These are phyloP conservation scores for Ibycter americanus DNA, from an alignment of 2,797 vertebrate species.

Conservation along the genomic window DNA sequence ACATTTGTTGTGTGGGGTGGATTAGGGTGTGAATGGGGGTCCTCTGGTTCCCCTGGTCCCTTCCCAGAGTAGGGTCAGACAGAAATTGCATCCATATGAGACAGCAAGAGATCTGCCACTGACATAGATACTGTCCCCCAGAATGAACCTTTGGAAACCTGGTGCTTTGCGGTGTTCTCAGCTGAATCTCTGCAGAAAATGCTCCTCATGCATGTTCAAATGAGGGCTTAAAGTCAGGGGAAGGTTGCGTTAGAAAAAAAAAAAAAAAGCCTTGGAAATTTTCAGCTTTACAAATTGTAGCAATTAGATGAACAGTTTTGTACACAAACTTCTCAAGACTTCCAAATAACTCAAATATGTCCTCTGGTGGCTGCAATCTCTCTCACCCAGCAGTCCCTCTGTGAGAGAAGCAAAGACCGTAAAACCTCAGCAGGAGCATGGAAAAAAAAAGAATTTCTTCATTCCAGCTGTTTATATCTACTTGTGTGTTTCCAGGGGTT, in stretches of 20 bases:
- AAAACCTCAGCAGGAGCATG: neutral
- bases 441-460: neutral
- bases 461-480: neutral
- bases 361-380: neutral
- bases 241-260: neutral
- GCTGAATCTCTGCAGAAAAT: neutral
- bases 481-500: neutral
- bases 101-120: neutral
- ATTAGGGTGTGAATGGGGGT: neutral
- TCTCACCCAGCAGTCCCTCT: neutral
- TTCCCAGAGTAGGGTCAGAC: neutral
- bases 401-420: neutral
- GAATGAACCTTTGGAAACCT: neutral
- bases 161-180: neutral
- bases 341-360: neutral
- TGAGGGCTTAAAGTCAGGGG: neutral
- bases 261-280: neutral
- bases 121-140: neutral
- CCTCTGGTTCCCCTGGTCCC: neutral
- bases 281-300: neutral
- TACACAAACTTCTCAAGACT: neutral
- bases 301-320: neutral
- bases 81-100: neutral
- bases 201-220: neutral
- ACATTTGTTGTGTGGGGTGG: neutral